phyloP scores from a whole-genome alignment of 2,113 vertebrate genomes.

The Emydocephalus ijimae region DNA sequence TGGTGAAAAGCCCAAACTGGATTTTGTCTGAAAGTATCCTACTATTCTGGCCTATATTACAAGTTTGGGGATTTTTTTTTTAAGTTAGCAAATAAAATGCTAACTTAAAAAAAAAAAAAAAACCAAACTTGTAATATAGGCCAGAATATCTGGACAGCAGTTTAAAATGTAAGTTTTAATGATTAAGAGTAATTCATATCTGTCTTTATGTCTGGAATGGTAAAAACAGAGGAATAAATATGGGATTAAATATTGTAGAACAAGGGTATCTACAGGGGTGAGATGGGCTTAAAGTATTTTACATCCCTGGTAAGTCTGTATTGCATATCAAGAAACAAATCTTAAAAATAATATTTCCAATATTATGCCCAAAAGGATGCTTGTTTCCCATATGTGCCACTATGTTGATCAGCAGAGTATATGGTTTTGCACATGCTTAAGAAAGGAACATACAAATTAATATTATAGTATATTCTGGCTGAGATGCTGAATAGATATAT shows the following conservation, averaged over 20 bases:
- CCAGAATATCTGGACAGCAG: neutral
- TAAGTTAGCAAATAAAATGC: neutral
- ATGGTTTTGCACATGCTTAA: neutral
- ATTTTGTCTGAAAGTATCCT: neutral
- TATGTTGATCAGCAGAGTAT: neutral
- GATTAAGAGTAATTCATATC: neutral
- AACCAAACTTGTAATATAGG: neutral
- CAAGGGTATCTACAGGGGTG: neutral
- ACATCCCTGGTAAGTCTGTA: slow-evolving; percentile 2
- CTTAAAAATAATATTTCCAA: slow-evolving; percentile 14
- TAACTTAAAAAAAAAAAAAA: neutral
- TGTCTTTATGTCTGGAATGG: neutral
- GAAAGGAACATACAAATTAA: neutral
- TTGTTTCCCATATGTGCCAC: neutral
- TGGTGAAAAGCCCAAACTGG: neutral
- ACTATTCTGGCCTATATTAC: neutral
- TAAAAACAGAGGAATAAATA: neutral
- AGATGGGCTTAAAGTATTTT: neutral
- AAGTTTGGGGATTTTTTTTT: neutral
- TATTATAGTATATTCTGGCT: neutral
- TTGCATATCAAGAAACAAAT: slow-evolving; percentile 26
- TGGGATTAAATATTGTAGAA: neutral
- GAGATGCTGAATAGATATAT: neutral
- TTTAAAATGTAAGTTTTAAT: neutral
- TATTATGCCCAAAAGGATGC: neutral